Percentiles rank a stretch among this genome's conserved stretches.
Evolutionary conservation across 2,888 invertebrate species (phyloP).

Genomic region (Lepidocyrtoides sp.): DNA sequence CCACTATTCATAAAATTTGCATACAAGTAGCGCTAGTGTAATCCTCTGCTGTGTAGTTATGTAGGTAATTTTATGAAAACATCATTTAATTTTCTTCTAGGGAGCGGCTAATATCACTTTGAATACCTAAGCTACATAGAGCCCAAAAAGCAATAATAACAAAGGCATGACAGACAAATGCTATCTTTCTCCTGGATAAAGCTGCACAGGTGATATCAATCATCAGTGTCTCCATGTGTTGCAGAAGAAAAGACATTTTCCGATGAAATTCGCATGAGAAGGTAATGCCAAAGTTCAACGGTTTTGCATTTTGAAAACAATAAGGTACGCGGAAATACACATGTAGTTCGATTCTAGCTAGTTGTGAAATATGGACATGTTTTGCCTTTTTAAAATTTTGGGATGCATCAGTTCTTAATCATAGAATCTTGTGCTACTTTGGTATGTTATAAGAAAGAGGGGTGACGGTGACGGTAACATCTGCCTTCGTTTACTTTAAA

Average conservation of each 20-base stretch:
- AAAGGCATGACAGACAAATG: background rate
- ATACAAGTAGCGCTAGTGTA: too few species aligned
- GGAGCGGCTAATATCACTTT: slow-evolving; percentile 40
- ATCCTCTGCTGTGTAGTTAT: background rate
- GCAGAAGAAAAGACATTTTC: background rate
- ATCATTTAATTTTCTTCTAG: slow-evolving; percentile 63
- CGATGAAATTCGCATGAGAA: background rate
- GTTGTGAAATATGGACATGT: too few species aligned
- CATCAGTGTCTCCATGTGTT: slow-evolving; percentile 20
- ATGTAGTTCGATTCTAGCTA: too few species aligned
- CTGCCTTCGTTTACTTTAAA: too few species aligned
- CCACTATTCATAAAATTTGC: too few species aligned
- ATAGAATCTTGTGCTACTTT: too few species aligned
- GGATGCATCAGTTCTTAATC: too few species aligned
- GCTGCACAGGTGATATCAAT: slow-evolving; percentile 58
- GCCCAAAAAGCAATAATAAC: background rate
- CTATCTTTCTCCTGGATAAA: background rate
- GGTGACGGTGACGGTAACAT: too few species aligned
- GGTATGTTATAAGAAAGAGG: too few species aligned
- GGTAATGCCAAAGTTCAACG: background rate
- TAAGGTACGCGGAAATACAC: too few species aligned
- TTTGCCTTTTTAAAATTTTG: too few species aligned
- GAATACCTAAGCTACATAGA: background rate
- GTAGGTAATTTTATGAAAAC: slow-evolving; percentile 54
- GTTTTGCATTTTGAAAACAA: background rate